Evolutionary conservation across 2,113 vertebrate genomes (phyloP), one percentile per base, ranked within the genome.

Genomic region (Melanocharis versteri): DNA sequence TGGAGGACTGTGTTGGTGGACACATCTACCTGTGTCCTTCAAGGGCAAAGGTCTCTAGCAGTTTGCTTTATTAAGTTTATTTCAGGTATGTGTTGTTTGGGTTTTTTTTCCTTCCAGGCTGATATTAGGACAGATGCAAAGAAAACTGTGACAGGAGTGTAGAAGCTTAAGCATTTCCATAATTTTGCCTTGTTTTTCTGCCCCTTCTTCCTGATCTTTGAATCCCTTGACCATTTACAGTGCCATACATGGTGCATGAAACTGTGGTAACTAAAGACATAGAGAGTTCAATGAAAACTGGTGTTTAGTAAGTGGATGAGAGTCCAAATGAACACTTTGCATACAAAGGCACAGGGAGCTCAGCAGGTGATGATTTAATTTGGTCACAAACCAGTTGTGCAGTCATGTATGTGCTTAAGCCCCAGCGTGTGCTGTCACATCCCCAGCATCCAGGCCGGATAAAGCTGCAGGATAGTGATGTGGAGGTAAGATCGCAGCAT

Each of bases 11-110:
- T 61, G 11, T 12, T 48, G 39, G 22, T 84, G 64, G 19, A 33
- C 39, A 40, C 1, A 0, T 26, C 18, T 62, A 2, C 44, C 26
- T 1, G 0, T 11, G 10, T 47, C 30, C 15, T 66, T 77, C 31
- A 65, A 24, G 31, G 27, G 27, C 42, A 82, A 39, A 91, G 10
- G 35, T 90, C 13, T 84, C n/a, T n/a, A 72, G 33, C 50, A 82
- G 10, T 78, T 86, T 64, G 10, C 73, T n/a, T 45, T 23, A 2
- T 23, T 40, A 10, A 0, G 0, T 66, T 82, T 75, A 14, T 73
- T 89, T 93, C 30, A n/a, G 7, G 2, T 40, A 19, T 66, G n/a
- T 69, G 23, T 27, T 73, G 27, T 30, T 57, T 9, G 15, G 9
- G 5, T 7, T 45, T 60, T 65, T 53, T 48, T 76, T 65, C 6